Evolutionary conservation across 2,113 vertebrate genomes (phyloP).

Genomic region (Mungos mungo): DNA sequence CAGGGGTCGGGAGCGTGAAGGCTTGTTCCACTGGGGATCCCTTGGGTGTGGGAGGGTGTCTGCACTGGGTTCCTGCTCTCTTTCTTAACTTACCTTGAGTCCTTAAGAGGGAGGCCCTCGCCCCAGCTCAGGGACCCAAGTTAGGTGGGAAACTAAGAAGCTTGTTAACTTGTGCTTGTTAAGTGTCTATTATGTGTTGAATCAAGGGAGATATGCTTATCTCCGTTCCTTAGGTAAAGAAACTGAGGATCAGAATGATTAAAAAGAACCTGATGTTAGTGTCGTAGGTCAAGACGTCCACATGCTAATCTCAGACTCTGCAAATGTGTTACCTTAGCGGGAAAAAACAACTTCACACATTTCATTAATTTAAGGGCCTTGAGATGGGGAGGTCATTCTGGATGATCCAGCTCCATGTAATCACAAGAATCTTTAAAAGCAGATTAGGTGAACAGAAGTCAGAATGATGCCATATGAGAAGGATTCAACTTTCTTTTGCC

Average conservation of each 20-base stretch:
- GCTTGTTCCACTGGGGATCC: not conserved
- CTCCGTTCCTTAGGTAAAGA: not conserved
- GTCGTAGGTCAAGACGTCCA: not conserved
- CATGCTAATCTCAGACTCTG: not conserved
- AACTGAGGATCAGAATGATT: not conserved
- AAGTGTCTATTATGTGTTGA: not conserved
- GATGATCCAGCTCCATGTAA: not conserved
- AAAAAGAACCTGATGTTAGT: not conserved
- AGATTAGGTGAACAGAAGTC: not conserved
- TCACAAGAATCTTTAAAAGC: not conserved
- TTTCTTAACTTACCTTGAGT: not conserved
- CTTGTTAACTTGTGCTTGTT: not conserved
- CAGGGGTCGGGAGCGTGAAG: not conserved
- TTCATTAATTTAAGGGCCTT: not conserved
- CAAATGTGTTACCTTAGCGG: not conserved
- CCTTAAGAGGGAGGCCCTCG: not conserved
- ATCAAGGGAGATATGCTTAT: not conserved
- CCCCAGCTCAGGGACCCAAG: not conserved
- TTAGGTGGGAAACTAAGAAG: not conserved
- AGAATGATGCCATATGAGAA: not conserved
- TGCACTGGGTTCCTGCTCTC: not conserved
- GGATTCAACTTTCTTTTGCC: not conserved
- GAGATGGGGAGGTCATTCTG: not conserved
- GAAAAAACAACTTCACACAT: not conserved
- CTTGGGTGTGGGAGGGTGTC: too few species aligned